Evolutionary conservation across 2,888 invertebrate genomes (phyloP), one percentile per base, ranked within the genome.

Genomic region (Netelia fuscicornis): DNA sequence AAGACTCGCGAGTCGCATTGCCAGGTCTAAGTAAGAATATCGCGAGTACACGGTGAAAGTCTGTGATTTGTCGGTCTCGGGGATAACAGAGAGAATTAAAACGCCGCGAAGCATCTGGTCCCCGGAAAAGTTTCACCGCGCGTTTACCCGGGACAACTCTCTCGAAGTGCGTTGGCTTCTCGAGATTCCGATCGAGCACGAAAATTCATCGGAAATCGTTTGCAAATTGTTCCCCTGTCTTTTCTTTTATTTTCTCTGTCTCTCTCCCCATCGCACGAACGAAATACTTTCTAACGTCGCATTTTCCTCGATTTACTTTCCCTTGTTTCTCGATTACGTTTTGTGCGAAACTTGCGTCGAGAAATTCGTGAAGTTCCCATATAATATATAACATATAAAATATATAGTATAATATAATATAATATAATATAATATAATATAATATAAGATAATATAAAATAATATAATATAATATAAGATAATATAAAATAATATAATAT

Each of bases 11-110:
- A 60, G 10, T 23, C 10, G 58, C 25, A 30, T 30, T 30, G 30
- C 30, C 30, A 30, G 5, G 30, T 30, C 2, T 30, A 30, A 30
- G 5, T 30, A 30, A 23, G 25, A 58, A n/a, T 44, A 17, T 17
- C 44, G 48, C 6, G 9, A 70, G 13, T 54, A n/a, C 42, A 37
- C 30, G 52, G 78, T 79, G 78, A 79, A 79, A 79, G 78, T 79
- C n/a, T 52, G 23, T 52, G 13, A 70, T 62, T 70, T 42, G 48
- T 62, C n/a, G 11, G 70, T 23, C 20, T 64, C 58, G 44, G 1
- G 25, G 30, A 44, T 67, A 77, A 44, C 56, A 58, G 67, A 77
- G 48, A 48, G 13, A 58, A 68, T 77, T 77, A 11, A 10, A 48
- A 48, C 13, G n/a, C 20, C 13, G 62, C 30, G 58, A 58, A 56